These are phyloP conservation scores for Phoxinus phoxinus DNA, from an alignment of 2,113 vertebrate species.

Conservation along the genomic window DNA sequence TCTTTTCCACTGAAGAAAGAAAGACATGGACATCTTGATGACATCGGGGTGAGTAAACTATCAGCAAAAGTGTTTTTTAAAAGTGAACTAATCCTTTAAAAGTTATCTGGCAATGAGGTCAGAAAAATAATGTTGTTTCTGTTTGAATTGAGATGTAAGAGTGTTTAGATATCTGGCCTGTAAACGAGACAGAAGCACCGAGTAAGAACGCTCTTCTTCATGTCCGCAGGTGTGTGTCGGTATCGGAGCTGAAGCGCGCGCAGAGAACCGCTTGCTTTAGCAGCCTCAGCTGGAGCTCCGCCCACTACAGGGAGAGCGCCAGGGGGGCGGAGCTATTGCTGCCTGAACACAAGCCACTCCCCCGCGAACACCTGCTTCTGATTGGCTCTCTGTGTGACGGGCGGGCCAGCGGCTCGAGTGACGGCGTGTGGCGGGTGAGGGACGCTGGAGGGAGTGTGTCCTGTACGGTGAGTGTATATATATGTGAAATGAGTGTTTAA, in stretches of 20 bases:
- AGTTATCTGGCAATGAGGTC: no score
- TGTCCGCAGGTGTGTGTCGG: conserved; percentile 71
- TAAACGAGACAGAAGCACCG: no score
- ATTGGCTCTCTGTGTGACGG: conserved; percentile 78
- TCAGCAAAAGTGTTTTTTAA: no score
- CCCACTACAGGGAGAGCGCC: conserved; percentile 76
- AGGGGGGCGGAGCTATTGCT: conserved; percentile 67
- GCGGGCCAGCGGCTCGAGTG: conserved; percentile 40
- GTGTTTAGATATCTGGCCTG: no score
- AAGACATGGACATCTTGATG: no score
- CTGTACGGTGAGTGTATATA: conserved; percentile 76
- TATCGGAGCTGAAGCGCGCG: conserved; percentile 75
- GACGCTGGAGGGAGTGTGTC: conserved; percentile 76
- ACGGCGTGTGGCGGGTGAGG: conserved; percentile 73
- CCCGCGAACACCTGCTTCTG: conserved; percentile 79
- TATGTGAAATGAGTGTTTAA: no score
- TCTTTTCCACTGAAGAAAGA: no score
- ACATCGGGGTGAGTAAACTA: no score
- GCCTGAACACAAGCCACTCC: conserved; percentile 61
- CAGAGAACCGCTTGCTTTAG: conserved; percentile 81
- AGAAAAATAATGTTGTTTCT: no score
- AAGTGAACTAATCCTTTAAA: no score
- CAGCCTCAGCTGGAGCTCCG: conserved; percentile 81
- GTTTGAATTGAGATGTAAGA: no score
- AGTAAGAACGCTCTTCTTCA: background rate